A percentile compares a stretch with the other conserved stretches of the same genome.
Conservation (phyloP, 2,797 vertebrate species). For the Eulemur coronatus region DNA sequence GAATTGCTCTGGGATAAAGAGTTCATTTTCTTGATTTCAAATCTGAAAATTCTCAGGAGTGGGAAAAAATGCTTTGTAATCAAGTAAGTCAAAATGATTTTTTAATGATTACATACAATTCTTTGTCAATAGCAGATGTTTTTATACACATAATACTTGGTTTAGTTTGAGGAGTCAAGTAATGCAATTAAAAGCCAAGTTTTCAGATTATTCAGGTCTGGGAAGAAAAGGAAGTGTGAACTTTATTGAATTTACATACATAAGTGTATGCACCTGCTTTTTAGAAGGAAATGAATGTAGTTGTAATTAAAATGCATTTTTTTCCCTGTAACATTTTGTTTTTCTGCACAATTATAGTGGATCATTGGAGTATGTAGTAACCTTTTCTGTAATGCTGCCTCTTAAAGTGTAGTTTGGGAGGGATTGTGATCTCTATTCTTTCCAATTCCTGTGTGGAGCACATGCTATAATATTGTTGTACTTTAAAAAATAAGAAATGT, state of each 20-base stretch:
- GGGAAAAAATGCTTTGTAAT: conserved; percentile 24
- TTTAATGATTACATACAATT: conserved; percentile 40
- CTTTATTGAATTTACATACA: conserved; percentile 70
- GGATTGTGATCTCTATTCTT: conserved; percentile 47
- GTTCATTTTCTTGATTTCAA: neutral
- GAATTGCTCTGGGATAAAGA: neutral
- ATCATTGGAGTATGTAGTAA: conserved; percentile 49
- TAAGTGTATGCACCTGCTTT: conserved; percentile 61
- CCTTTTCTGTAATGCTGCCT: conserved; percentile 62
- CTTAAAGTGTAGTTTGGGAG: conserved; percentile 58
- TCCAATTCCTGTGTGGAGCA: conserved; percentile 55
- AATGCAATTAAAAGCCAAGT: conserved; percentile 71
- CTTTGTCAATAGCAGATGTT: conserved; percentile 49
- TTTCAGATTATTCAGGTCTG: conserved; percentile 71
- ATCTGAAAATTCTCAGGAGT: neutral
- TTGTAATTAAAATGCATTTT: conserved; percentile 75
- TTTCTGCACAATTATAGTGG: conserved; percentile 65
- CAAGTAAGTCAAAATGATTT: neutral
- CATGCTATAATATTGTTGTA: neutral
- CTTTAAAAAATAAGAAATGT: conserved; percentile 38
- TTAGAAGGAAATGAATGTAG: conserved; percentile 70
- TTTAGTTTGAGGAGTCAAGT: conserved; percentile 53
- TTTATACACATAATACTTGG: conserved; percentile 62
- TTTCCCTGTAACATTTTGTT: conserved; percentile 45
- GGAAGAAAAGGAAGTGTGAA: conserved; percentile 65